Evolutionary conservation across 2,888 invertebrate genomes (phyloP).

Genomic region (Eupithecia insigniata): DNA sequence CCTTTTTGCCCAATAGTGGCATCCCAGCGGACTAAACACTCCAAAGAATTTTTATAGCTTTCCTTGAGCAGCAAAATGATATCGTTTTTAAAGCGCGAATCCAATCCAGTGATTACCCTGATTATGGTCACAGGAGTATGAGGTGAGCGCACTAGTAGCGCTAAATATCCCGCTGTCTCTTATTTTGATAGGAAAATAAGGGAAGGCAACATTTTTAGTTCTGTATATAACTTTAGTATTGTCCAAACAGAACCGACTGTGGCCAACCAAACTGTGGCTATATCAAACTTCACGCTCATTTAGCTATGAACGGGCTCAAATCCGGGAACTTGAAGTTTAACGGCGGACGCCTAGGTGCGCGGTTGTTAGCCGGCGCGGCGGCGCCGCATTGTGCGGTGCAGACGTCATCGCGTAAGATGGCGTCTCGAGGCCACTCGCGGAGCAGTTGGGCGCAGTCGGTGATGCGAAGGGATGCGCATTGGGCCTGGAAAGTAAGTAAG

Average conservation of each 20-base stretch:
- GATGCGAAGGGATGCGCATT: constrained; percentile 94
- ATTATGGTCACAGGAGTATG: not conserved
- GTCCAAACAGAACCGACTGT: not conserved
- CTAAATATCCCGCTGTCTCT: not conserved
- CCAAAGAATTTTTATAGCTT: not conserved
- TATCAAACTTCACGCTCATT: constrained; percentile 58
- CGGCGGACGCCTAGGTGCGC: constrained; percentile 74
- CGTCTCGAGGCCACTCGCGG: constrained; percentile 92
- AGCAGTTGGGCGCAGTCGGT: constrained; percentile 93
- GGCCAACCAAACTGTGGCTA: not conserved
- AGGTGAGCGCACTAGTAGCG: not conserved
- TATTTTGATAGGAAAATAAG: not conserved
- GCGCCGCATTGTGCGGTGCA: constrained; percentile 96
- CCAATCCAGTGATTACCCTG: not conserved
- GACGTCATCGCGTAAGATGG: constrained; percentile 92
- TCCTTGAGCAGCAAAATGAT: not conserved
- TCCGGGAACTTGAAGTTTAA: constrained; percentile 91
- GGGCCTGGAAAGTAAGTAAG: constrained; percentile 88
- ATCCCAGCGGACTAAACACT: not conserved
- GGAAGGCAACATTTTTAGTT: not conserved
- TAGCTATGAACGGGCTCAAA: constrained; percentile 88
- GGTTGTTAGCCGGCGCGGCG: constrained; percentile 66
- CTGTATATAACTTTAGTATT: constrained; percentile 1
- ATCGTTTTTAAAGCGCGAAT: not conserved
- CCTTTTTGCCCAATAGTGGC: not conserved